These are phyloP conservation scores for Cladorhizidae sp. DNA, from an alignment of 37 sponge, comb jelly and placozoan genomes.

Conservation along the genomic window DNA sequence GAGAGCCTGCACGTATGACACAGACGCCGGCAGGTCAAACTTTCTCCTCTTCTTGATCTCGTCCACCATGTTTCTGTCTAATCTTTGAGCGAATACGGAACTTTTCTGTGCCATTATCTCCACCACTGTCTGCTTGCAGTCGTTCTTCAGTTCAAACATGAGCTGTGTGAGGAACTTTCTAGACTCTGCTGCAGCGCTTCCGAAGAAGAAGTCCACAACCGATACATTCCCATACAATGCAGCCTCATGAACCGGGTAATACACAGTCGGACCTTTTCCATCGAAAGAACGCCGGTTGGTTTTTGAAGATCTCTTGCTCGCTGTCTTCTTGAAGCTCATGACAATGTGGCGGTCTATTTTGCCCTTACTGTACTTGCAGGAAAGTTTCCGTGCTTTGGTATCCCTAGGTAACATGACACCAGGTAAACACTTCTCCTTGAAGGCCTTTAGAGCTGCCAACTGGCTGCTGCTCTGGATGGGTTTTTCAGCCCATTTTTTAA, in stretches of 20 bases:
- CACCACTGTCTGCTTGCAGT: background rate
- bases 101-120: constrained; percentile 3
- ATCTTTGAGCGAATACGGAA: background rate
- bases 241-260: constrained; percentile 33
- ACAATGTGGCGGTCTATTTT: too few relatives aligned
- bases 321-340: too few relatives aligned
- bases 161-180: background rate
- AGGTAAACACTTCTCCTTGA: background rate
- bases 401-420: too few relatives aligned
- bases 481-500: background rate
- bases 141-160: constrained; percentile 6
- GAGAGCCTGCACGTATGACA: constrained; percentile 17
- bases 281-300: background rate
- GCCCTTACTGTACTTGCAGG: too few relatives aligned
- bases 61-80: background rate
- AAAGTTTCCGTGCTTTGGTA: too few relatives aligned
- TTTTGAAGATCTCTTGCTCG: too few relatives aligned
- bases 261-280: background rate
- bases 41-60: background rate
- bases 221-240: constrained; percentile 7
- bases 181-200: background rate
- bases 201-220: constrained; percentile 16
- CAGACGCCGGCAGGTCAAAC: background rate
- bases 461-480: too few relatives aligned
- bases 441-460: background rate